phyloP scores from a whole-genome alignment of 2,113 vertebrate genomes.

The Rhabdomys dilectus region DNA sequence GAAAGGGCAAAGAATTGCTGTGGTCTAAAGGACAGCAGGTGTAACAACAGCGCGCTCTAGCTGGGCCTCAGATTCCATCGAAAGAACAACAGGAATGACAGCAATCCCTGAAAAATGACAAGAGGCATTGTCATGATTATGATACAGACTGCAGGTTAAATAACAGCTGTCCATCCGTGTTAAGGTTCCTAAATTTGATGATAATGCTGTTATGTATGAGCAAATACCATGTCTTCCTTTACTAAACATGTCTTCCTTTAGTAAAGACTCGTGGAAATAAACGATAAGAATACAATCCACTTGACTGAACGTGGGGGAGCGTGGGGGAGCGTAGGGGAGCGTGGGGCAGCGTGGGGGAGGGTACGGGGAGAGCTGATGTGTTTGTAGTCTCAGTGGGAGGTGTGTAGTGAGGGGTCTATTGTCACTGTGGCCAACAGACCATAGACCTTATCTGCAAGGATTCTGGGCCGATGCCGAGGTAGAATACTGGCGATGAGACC shows the following conservation, averaged over 20 bases:
- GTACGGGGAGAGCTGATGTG: not conserved
- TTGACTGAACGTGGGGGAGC: too few species aligned
- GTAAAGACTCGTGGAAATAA: constrained; percentile 8
- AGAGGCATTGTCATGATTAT: not conserved
- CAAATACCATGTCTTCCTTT: not conserved
- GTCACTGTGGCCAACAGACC: not conserved
- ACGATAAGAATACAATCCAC: not conserved
- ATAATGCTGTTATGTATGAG: not conserved
- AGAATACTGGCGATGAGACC: not conserved
- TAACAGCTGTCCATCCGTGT: not conserved
- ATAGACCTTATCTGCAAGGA: not conserved
- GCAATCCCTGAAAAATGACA: not conserved
- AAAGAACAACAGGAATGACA: not conserved
- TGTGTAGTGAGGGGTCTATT: not conserved
- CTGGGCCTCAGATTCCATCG: not conserved
- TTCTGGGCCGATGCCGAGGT: not conserved
- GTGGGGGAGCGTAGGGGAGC: too few species aligned
- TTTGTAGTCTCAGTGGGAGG: not conserved
- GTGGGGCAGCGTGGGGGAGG: too few species aligned
- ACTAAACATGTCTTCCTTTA: not conserved
- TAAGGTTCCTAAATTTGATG: not conserved
- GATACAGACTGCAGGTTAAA: not conserved
- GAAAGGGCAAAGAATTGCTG: not conserved
- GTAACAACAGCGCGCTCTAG: not conserved
- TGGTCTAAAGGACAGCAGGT: not conserved